These are phyloP conservation scores for Pelecanoides urinatrix DNA, from an alignment of 2,113 vertebrate species.

Conservation along the genomic window DNA sequence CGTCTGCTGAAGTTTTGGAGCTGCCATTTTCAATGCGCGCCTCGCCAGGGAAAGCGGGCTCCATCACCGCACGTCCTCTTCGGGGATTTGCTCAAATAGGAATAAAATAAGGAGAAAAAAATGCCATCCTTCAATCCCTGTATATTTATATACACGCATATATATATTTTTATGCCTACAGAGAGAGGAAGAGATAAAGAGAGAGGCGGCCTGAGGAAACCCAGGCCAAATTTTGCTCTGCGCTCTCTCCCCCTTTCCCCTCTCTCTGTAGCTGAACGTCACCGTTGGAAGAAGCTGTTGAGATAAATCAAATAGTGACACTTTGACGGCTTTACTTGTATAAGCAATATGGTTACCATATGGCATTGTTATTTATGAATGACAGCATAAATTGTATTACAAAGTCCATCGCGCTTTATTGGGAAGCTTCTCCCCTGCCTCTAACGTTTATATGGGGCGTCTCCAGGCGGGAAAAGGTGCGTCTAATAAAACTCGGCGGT, in stretches of 20 bases:
- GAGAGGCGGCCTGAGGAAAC: background rate
- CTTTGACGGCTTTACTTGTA: conserved; percentile 77
- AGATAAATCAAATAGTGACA: conserved; percentile 80
- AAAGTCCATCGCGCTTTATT: conserved; percentile 62
- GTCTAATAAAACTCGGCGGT: background rate
- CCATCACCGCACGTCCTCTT: background rate
- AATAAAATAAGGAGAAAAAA: background rate
- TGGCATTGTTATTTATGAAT: conserved; percentile 83
- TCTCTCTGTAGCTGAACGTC: conserved; percentile 43
- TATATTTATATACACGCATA: background rate
- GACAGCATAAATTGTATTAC: conserved; percentile 78
- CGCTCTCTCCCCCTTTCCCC: background rate
- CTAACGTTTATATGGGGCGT: background rate
- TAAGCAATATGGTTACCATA: conserved; percentile 83
- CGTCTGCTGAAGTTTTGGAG: background rate
- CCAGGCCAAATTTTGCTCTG: conserved; percentile 18
- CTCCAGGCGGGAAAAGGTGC: background rate
- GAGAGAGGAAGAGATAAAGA: background rate
- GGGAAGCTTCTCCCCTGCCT: conserved; percentile 47
- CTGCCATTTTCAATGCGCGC: background rate
- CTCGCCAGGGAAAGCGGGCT: background rate
- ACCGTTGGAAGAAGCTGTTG: conserved; percentile 75
- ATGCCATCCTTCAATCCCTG: background rate
- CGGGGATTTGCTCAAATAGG: background rate
- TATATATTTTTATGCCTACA: background rate